Base-by-base conservation (phyloP, 2,888 invertebrate species). In the Brachynemurus nebulosus region DNA sequence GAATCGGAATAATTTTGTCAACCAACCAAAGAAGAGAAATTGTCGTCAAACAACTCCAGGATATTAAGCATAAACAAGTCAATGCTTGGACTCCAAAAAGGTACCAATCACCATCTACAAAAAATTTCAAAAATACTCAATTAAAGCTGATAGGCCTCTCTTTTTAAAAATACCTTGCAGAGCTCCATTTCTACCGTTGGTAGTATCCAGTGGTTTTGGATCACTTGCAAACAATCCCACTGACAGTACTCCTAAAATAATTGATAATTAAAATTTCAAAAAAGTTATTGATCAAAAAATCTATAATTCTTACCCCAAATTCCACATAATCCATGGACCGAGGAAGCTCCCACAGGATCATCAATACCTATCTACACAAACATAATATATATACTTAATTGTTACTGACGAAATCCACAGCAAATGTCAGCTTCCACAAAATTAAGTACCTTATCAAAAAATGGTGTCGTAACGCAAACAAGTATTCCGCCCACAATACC, bases 321-420 rank as follows among this genome's bases (percentile, higher is more conserved):
- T 0, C 81, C 81, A 41, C 77, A 74, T n/a, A 77, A 70, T 51
- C 90, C 91, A 57, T 92, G 91, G 2, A 91, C 91, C 0, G 91
- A 76, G 11, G 86, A 80, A 0, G 93, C 93, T 0, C 91, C 90
- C 0, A 93, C 93, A 0, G 93, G 93, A 62, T 89, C 89, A 57
- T 93, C 93, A 1, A 93, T 76, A 8, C 77, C 75, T 48, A 86
- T 56, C 65, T 65, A 45, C 45, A 58, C 53, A 43, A 45, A 43
- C 38, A 3, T 9, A n/a, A n/a, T n/a, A 17, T 39, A 7, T 9
- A 38, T 23, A 18, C 11, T 20, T n/a, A 19, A 35, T 46, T 45
- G n/a, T 14, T 3, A 11, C n/a, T 34, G n/a, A n/a, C n/a, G n/a
- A n/a, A n/a, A n/a, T n/a, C n/a, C n/a, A n/a, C n/a, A n/a, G n/a